Base-by-base conservation (phyloP, 2,888 invertebrate genomes). In the Mesoligia furuncula region DNA sequence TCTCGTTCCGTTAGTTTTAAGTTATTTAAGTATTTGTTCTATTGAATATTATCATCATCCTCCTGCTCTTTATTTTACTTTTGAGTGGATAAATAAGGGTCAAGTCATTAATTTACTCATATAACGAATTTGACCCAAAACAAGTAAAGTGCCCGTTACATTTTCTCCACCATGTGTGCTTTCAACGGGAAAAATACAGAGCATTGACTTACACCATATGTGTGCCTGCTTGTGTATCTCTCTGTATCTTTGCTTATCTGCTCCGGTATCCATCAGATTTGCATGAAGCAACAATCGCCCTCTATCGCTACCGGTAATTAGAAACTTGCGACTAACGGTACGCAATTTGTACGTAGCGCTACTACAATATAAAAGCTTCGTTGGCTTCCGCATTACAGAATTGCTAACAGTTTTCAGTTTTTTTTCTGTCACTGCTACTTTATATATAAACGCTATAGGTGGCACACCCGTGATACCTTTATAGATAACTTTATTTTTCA, bases 311-410 rank as follows among this genome's bases (percentile, higher is more conserved):
- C 88, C 90, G 90, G 94, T 95, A 95, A 96, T 96, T 96, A 96
- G 95, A 95, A 95, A 94, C 95, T 93, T 93, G 93, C 92, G 87
- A 91, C 89, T 95, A 96, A 95, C 96, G 95, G 95, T 93, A 93
- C 88, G 80, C 90, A 91, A 93, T 92, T 93, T 93, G 93, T 94
- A 91, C 89, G 91, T 92, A 90, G 90, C 90, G 88, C 89, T 91
- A 87, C 87, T 84, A 77, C 83, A 81, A 85, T 90, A 91, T 91
- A 90, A 91, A 91, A 90, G 87, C 90, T 90, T 77, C 77, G 80
- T 70, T 81, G 73, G 82, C 88, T 90, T 90, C 90, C 90, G 87
- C 81, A 75, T 83, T 81, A 75, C 82, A 68, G 73, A 80, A 57
- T 64, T 64, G 73, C 68, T 80, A 78, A 84, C 83, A 79, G 75